Base-by-base conservation (phyloP, 2,888 invertebrate species). In the Tetramorium bicarinatum region DNA sequence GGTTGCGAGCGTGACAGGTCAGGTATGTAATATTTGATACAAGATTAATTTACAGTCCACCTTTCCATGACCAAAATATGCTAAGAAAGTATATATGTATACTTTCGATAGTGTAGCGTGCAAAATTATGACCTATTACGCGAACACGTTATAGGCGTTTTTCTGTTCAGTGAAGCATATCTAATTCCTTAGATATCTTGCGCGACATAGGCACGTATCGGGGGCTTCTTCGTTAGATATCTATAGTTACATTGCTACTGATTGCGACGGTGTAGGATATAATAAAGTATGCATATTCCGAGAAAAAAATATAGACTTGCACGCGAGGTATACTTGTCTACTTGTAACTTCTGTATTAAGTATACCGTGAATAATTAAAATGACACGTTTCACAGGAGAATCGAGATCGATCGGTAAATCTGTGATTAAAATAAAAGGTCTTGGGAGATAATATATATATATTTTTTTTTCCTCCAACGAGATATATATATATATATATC, bases 101-200 rank as follows among this genome's bases (percentile, higher is more conserved):
- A 34, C 15, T 41, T n/a, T n/a, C n/a, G 44, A n/a, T 13, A 66
- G 25, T 38, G 18, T 54, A 29, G 56, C 69, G 25, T 69, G 71
- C 72, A 47, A 34, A 72, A 80, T 80, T 72, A 38, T 72, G 72
- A 71, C 21, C 66, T 56, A 69, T 79, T 79, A 71, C 21, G 38
- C 9, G 47, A 15, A 71, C 25, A 34, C 21, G 74, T 72, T 56
- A 79, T 72, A 59, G 29, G 2, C 44, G 34, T 25, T 59, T 59
- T 47, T 34, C 59, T 69, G 56, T 13, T 9, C 15, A 34, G 34
- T 25, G 59, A 79, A 72, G 56, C 56, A 34, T 72, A 15, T 38
- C 74, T 56, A 79, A 71, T 79, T 59, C 21, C 13, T 59, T 72
- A 34, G 21, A 52, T 38, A 13, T 52, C 47, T 67, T 54, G 8